Conservation (phyloP, 2,888 invertebrate species). For the Rhagium mordax region DNA sequence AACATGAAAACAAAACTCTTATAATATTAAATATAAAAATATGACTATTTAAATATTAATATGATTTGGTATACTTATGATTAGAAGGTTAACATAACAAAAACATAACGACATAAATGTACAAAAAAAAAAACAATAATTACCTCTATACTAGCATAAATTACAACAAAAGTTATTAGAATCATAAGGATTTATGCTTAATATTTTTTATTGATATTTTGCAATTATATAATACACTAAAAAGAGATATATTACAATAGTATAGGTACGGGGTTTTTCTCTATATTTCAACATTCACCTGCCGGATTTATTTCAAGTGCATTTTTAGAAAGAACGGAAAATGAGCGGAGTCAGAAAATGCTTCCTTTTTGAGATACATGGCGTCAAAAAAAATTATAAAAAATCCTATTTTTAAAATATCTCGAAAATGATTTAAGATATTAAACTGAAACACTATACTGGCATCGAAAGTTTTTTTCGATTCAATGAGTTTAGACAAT, state of each 20-base stretch:
- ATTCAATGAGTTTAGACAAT: too few species aligned
- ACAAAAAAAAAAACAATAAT: slow-evolving; percentile 45
- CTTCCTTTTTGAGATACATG: too few species aligned
- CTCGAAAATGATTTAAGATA: too few species aligned
- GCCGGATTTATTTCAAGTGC: too few species aligned
- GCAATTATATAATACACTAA: background rate
- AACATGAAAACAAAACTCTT: slow-evolving; percentile 35
- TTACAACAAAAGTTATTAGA: slow-evolving; percentile 27
- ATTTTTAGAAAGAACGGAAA: too few species aligned
- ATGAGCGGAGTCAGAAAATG: too few species aligned
- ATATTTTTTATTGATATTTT: background rate
- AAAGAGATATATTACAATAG: background rate
- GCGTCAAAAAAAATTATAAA: too few species aligned
- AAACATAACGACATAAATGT: slow-evolving; percentile 54
- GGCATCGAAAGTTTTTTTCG: too few species aligned
- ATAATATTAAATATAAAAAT: slow-evolving; percentile 40
- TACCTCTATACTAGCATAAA: slow-evolving; percentile 26
- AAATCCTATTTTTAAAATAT: too few species aligned
- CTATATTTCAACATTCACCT: too few species aligned
- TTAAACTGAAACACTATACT: too few species aligned
- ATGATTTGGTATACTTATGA: slow-evolving; percentile 56
- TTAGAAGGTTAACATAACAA: slow-evolving; percentile 57
- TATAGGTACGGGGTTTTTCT: too few species aligned
- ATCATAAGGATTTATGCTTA: slow-evolving; percentile 23
- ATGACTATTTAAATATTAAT: slow-evolving; percentile 46